Evolutionary conservation across 2,888 invertebrate genomes (phyloP), one percentile per base, ranked within the genome.

Genomic region (Tryphoninae sp.): DNA sequence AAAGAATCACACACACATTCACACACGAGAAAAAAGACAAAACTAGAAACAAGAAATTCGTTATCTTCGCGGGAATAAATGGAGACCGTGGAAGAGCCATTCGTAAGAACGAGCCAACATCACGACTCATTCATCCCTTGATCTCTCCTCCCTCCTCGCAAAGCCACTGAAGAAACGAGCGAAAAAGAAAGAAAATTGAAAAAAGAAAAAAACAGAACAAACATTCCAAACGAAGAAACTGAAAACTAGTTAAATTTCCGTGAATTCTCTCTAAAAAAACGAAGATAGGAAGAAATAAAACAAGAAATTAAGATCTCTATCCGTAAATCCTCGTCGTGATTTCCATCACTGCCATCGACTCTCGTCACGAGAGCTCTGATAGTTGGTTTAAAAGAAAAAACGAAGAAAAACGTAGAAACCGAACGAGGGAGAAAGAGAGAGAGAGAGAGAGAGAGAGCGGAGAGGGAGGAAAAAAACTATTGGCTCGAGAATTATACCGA

Each of bases 291-390:
- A 16, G 13, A 64, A 64, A 26, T 45, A 67, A 58, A 62, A 55
- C 19, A 45, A 59, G 40, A 55, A 40, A 16, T 16, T 23, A 13
- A 23, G 45, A 65, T 40, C 49, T 45, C 49, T 62, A 55, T 53
- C 40, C 40, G 68, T 19, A 68, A 45, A 61, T 61, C 49, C 67
- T 61, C 65, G 55, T 59, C 59, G 53, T 40, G 71, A 65, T 72
- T 72, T 26, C 72, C 80, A 67, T 76, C 72, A 62, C 59, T 76
- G 67, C 71, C 67, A 76, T 61, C 61, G 74, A 69, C n/a, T 55
- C 55, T 42, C 58, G 53, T 16, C 58, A 26, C 49, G 51, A 65
- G 51, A 58, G 40, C 42, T 7, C 51, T 40, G 58, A 71, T 71
- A 33, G 23, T 49, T 45, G 53, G 58, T 19, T 62, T n/a, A 33